Conservation (phyloP, 37 sponge, comb jelly and placozoan species). For the Crambe crambe region DNA sequence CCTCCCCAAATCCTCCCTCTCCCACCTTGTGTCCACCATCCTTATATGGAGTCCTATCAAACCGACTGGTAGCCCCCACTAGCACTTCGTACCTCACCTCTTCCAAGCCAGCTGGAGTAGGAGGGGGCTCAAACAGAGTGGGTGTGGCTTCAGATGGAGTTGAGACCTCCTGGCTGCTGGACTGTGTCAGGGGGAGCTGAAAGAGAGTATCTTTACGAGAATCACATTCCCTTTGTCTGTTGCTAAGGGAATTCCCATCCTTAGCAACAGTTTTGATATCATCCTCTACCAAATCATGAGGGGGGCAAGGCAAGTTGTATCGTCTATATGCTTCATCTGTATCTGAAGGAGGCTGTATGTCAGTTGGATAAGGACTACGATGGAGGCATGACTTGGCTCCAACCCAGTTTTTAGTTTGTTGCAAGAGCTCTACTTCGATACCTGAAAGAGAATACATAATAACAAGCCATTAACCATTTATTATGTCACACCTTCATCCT, state of each 20-base stretch:
- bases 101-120: background rate
- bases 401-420: background rate
- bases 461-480: too few species aligned
- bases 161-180: background rate
- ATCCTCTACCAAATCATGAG: background rate
- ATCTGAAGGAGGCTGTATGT: background rate
- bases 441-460: background rate
- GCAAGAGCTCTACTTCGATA: background rate
- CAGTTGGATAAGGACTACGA: background rate
- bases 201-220: too few species aligned
- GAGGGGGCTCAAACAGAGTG: background rate
- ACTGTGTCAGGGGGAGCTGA: background rate
- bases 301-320: background rate
- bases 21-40: slow-evolving; percentile 83
- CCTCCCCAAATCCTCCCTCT: slow-evolving; percentile 93
- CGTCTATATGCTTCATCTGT: slow-evolving; percentile 7
- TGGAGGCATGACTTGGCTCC: slow-evolving; percentile 3
- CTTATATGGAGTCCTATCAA: slow-evolving; percentile 38
- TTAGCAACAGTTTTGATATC: background rate
- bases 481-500: slow-evolving; percentile 6
- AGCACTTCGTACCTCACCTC: slow-evolving; percentile 36
- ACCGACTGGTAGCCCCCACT: slow-evolving; percentile 55
- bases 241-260: background rate
- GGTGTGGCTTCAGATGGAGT: too few species aligned
- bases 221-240: background rate